These are phyloP conservation scores for Atrina japonica DNA, from an alignment of 2,888 invertebrate species.

Conservation along the genomic window DNA sequence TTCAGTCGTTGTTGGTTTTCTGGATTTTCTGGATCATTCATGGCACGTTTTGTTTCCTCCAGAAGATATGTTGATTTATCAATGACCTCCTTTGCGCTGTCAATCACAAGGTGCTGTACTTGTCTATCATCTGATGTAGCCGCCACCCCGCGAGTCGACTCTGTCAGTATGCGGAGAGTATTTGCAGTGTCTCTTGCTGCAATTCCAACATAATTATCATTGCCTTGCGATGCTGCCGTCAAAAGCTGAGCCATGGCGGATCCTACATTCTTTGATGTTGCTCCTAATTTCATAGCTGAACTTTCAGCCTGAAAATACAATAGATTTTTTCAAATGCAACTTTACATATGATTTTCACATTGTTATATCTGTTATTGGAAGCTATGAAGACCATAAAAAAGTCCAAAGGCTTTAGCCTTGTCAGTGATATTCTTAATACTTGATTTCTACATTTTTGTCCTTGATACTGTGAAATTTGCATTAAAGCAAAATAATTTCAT, in stretches of 20 bases:
- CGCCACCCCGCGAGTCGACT: constrained; percentile 87
- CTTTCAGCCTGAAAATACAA: constrained; percentile 82
- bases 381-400: too few relatives aligned
- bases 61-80: constrained; percentile 89
- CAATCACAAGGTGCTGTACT: constrained; percentile 82
- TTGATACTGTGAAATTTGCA: too few relatives aligned
- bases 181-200: constrained; percentile 91
- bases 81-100: constrained; percentile 89
- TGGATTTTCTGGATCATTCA: constrained; percentile 86
- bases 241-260: constrained; percentile 92
- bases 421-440: too few relatives aligned
- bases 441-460: too few relatives aligned
- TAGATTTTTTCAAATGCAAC: not conserved
- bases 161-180: constrained; percentile 87
- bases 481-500: too few relatives aligned
- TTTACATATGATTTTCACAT: not conserved
- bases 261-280: constrained; percentile 88
- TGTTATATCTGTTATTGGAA: too few relatives aligned
- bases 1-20: constrained; percentile 85
- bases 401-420: too few relatives aligned
- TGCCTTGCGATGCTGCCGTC: constrained; percentile 91
- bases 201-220: constrained; percentile 89
- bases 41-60: constrained; percentile 90
- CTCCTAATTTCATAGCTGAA: constrained; percentile 84
- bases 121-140: constrained; percentile 80